Conservation (phyloP, 1,140 invertebrate species). For the Bradysia coprophila region DNA sequence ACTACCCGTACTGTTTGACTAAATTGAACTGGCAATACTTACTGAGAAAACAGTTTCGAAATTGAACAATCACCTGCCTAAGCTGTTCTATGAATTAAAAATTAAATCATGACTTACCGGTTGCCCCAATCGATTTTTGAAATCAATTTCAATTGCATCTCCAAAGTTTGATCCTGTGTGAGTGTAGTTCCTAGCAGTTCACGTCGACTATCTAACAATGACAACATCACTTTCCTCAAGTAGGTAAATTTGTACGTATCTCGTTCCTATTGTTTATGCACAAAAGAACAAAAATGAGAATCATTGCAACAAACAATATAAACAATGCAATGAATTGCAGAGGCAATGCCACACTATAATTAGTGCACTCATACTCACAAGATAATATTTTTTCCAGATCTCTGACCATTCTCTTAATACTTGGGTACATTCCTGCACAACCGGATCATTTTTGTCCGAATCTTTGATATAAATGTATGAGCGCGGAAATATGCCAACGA, state of each 20-base stretch:
- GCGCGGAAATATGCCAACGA: constrained; percentile 70
- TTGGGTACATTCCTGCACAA: constrained; percentile 77
- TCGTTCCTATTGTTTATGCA: constrained; percentile 37
- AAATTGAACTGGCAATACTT: too few relatives aligned
- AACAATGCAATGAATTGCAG: neutral
- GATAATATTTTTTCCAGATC: constrained; percentile 79
- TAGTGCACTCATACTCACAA: constrained; percentile 37
- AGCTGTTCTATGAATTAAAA: too few relatives aligned
- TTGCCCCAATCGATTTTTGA: constrained; percentile 91
- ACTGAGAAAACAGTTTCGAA: too few relatives aligned
- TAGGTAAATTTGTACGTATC: constrained; percentile 65
- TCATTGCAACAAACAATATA: neutral
- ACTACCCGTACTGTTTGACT: too few relatives aligned
- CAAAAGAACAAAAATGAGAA: neutral
- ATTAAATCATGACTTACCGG: constrained; percentile 47
- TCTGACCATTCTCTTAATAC: constrained; percentile 84
- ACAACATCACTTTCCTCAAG: constrained; percentile 71
- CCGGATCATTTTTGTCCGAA: constrained; percentile 67
- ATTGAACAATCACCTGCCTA: too few relatives aligned
- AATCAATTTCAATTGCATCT: constrained; percentile 70
- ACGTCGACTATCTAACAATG: constrained; percentile 65
- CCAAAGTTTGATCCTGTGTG: constrained; percentile 73
- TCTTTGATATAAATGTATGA: constrained; percentile 50
- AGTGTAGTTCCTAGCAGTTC: constrained; percentile 70
- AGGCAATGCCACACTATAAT: neutral